These are phyloP conservation scores for Malacoraja senta DNA, from an alignment of 2,797 vertebrate genomes.

Conservation along the genomic window DNA sequence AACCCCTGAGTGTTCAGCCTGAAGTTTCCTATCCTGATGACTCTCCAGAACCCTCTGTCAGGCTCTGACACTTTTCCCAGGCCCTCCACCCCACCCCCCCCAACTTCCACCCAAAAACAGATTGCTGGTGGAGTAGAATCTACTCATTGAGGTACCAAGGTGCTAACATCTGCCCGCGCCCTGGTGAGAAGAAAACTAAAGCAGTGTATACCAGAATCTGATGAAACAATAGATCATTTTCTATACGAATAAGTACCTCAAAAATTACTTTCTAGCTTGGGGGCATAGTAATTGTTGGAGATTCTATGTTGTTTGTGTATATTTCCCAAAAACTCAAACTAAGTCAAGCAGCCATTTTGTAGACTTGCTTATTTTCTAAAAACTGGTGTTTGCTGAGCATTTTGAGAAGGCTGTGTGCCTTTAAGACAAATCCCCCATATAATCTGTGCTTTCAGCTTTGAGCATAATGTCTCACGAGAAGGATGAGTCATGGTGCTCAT, in stretches of 20 bases:
- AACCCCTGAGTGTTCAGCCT: neutral
- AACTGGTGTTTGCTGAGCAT: neutral
- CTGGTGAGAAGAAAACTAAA: neutral
- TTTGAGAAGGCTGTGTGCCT: neutral
- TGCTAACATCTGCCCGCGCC: too few species aligned
- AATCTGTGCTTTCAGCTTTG: neutral
- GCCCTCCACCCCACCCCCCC: too few species aligned
- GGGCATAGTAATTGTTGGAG: neutral
- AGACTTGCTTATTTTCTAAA: neutral
- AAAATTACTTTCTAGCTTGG: neutral
- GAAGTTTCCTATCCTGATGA: neutral
- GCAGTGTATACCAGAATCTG: neutral
- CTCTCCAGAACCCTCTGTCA: neutral
- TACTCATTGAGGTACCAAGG: neutral
- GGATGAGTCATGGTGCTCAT: neutral
- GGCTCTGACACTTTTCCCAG: too few species aligned
- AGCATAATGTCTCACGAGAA: neutral
- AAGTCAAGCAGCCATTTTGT: neutral
- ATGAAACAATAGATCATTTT: neutral
- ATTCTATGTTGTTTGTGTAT: neutral
- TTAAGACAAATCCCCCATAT: neutral
- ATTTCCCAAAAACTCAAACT: neutral
- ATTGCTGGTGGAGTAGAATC: neutral
- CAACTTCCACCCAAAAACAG: neutral
- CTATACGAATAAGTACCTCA: neutral